Conservation (phyloP, 2,113 vertebrate genomes). For the Oreochromis spilurus region DNA sequence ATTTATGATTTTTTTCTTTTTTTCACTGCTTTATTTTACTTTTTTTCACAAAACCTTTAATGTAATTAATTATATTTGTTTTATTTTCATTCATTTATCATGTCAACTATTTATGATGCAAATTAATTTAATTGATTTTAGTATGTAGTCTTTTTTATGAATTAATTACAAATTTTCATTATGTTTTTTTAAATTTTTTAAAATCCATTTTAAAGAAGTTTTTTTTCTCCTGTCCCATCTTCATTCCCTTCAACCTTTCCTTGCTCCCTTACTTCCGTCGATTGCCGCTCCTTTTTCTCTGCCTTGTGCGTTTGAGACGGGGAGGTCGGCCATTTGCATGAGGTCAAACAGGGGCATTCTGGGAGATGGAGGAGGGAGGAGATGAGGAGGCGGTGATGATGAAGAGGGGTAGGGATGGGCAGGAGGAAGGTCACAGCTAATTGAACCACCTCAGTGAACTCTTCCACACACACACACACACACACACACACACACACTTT, state of each 20-base stretch:
- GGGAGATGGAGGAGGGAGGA: constrained; percentile 49
- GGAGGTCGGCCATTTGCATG: constrained; percentile 86
- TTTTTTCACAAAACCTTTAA: not conserved
- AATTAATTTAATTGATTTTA: not conserved
- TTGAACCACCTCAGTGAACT: constrained; percentile 57
- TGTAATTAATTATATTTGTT: not conserved
- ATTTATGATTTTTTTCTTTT: not conserved
- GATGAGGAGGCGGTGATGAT: constrained; percentile 24
- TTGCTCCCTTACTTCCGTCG: not conserved
- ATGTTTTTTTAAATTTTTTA: no score
- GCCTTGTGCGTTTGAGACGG: constrained; percentile 73
- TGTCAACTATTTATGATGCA: not conserved
- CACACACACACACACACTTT: not conserved
- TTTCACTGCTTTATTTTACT: not conserved
- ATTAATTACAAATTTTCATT: not conserved
- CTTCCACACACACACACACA: not conserved
- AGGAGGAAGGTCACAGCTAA: constrained; percentile 86
- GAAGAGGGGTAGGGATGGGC: constrained; percentile 73
- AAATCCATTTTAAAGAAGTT: not conserved
- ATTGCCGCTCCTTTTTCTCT: not conserved
- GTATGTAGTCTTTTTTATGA: not conserved
- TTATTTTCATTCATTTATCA: not conserved
- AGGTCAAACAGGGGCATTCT: constrained; percentile 73
- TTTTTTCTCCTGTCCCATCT: not conserved
- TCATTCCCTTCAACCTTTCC: not conserved